These are phyloP conservation scores for Tenebrio molitor DNA, from an alignment of 1,140 invertebrate species.

Conservation along the genomic window DNA sequence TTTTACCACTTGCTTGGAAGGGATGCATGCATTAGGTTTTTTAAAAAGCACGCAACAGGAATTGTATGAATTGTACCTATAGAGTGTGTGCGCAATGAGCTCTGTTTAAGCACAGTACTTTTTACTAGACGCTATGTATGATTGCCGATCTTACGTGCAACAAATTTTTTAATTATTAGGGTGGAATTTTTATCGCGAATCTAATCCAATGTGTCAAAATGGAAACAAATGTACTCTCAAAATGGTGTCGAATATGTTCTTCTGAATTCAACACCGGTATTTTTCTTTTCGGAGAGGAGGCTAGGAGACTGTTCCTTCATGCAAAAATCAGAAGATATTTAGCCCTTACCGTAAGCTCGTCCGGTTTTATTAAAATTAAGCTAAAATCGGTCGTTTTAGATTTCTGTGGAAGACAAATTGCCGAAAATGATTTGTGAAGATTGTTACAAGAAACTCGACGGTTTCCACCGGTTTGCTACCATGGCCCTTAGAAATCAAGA, in stretches of 20 bases:
- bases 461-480: slow-evolving; percentile 71
- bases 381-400: slow-evolving; percentile 42
- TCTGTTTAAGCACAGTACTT: slow-evolving; percentile 58
- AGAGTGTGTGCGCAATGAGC: slow-evolving; percentile 62
- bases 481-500: slow-evolving; percentile 72
- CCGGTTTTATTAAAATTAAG: neutral
- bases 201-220: slow-evolving; percentile 57
- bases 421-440: slow-evolving; percentile 72
- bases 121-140: slow-evolving; percentile 50
- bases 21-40: slow-evolving; percentile 59
- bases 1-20: slow-evolving; percentile 33
- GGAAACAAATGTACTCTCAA: slow-evolving; percentile 56
- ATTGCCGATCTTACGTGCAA: slow-evolving; percentile 51
- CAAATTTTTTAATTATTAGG: slow-evolving; percentile 47
- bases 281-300: slow-evolving; percentile 70
- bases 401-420: slow-evolving; percentile 68
- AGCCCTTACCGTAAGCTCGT: slow-evolving; percentile 67
- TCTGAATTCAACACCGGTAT: slow-evolving; percentile 66
- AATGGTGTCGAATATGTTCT: slow-evolving; percentile 71
- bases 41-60: slow-evolving; percentile 60
- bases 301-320: slow-evolving; percentile 68
- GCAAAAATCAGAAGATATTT: slow-evolving; percentile 72
- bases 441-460: slow-evolving; percentile 70
- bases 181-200: slow-evolving; percentile 46
- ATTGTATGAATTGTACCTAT: slow-evolving; percentile 63